These are phyloP conservation scores for Sigmodon hispidus DNA, from an alignment of 2,113 vertebrate species.

Conservation along the genomic window DNA sequence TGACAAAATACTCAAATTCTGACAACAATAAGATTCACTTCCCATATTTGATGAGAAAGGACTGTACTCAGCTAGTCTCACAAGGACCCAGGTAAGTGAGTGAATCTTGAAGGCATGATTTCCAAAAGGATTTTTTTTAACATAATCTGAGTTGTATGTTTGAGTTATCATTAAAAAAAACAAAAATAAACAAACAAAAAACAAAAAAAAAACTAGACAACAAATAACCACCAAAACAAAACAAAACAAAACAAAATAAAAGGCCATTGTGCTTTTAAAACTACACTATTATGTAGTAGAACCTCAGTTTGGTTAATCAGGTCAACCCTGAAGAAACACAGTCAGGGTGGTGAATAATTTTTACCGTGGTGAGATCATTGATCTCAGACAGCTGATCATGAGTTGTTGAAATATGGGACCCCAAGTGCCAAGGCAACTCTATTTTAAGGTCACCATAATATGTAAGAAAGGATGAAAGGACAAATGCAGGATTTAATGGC, in stretches of 20 bases:
- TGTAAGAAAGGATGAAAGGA: slow-evolving; percentile 21
- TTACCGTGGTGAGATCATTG: background rate
- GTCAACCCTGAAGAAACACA: background rate
- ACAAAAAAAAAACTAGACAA: background rate
- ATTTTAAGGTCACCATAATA: background rate
- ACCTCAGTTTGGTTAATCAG: slow-evolving; percentile 6
- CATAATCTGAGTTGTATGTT: background rate
- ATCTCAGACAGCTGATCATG: background rate
- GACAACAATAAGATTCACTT: background rate
- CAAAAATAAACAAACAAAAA: too few relatives aligned
- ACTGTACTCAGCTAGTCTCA: background rate
- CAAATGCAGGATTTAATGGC: background rate
- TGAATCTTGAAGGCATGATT: background rate
- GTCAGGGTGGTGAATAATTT: background rate
- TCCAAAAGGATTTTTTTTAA: background rate
- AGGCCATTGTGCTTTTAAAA: background rate
- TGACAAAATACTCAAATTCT: background rate
- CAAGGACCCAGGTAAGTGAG: background rate
- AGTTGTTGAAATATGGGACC: slow-evolving; percentile 16
- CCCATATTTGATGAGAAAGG: background rate
- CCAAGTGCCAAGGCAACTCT: background rate
- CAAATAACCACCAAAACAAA: background rate
- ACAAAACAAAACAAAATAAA: background rate
- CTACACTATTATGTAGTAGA: background rate
- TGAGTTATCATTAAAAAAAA: background rate